Percentiles rank a stretch among this genome's conserved stretches.
phyloP scores from a whole-genome alignment of 2,888 invertebrate genomes.

The Rhynchonema sp. region DNA sequence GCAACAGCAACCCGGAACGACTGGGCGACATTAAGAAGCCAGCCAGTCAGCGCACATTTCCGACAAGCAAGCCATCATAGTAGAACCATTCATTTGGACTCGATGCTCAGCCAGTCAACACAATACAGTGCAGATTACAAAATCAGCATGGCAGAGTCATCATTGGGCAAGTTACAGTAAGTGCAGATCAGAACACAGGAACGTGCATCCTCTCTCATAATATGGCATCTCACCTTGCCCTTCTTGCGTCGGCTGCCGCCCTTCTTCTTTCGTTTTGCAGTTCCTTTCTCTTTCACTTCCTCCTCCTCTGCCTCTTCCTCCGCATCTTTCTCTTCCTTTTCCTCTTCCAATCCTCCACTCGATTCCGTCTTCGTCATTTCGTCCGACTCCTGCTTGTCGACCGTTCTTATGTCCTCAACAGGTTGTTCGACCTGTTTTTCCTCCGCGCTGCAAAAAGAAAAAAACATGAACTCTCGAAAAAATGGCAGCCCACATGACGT shows the following conservation, averaged over 20 bases:
- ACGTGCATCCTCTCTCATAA: not conserved
- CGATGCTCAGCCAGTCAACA: too few relatives aligned
- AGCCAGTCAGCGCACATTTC: too few relatives aligned
- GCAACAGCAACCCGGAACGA: too few relatives aligned
- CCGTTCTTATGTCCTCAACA: not conserved
- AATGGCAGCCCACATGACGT: too few relatives aligned
- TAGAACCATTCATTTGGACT: too few relatives aligned
- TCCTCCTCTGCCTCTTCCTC: slow-evolving; percentile 3
- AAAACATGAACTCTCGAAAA: not conserved
- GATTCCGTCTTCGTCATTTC: too few relatives aligned
- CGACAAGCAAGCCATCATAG: too few relatives aligned
- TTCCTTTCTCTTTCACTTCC: not conserved
- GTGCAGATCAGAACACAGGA: not conserved
- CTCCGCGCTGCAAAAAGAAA: not conserved
- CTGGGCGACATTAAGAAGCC: too few relatives aligned
- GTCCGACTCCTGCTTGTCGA: too few relatives aligned
- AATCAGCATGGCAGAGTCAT: not conserved
- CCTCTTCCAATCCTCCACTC: too few relatives aligned
- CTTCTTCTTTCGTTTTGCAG: not conserved
- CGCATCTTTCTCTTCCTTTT: too few relatives aligned
- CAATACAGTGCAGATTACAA: too few relatives aligned
- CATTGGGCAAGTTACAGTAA: not conserved
- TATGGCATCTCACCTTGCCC: not conserved
- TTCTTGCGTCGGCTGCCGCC: not conserved
- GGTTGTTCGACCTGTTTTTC: not conserved